Percentiles rank a stretch among this genome's conserved stretches.
Evolutionary conservation across 2,113 vertebrate species (phyloP).

Genomic region (Dipodomys merriami): DNA sequence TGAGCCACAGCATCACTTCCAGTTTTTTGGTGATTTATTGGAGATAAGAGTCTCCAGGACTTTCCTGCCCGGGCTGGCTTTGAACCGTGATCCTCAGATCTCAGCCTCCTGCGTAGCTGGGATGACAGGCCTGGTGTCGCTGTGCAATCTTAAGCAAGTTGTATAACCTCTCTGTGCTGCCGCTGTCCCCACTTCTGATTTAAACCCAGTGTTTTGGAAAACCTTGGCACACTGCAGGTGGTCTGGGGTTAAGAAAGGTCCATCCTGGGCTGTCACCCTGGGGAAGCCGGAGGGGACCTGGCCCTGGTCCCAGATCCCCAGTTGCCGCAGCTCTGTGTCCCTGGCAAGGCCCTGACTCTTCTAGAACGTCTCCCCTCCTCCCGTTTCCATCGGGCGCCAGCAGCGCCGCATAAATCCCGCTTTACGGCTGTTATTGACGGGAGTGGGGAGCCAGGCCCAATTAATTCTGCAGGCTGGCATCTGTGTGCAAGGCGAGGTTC

Average conservation of each 20-base stretch:
- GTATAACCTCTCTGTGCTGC: conserved; percentile 8
- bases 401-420: conserved; percentile 67
- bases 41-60: no score
- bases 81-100: no score
- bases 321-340: not conserved
- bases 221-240: no score
- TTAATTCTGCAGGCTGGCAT: conserved; percentile 73
- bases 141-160: not conserved
- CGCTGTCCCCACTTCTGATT: not conserved
- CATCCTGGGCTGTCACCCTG: no score
- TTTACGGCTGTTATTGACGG: conserved; percentile 64
- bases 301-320: not conserved
- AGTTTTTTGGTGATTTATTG: no score
- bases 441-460: conserved; percentile 18
- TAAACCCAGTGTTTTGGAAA: no score
- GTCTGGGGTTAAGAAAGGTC: no score
- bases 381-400: not conserved
- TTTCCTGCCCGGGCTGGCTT: no score
- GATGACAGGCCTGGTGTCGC: not conserved
- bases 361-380: conserved; percentile 52
- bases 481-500: conserved; percentile 1
- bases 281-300: not conserved
- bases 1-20: no score
- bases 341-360: conserved; percentile 24
- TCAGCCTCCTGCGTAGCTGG: no score